Base-by-base conservation (phyloP, 2,888 invertebrate genomes). In the Strigamia crassipes region DNA sequence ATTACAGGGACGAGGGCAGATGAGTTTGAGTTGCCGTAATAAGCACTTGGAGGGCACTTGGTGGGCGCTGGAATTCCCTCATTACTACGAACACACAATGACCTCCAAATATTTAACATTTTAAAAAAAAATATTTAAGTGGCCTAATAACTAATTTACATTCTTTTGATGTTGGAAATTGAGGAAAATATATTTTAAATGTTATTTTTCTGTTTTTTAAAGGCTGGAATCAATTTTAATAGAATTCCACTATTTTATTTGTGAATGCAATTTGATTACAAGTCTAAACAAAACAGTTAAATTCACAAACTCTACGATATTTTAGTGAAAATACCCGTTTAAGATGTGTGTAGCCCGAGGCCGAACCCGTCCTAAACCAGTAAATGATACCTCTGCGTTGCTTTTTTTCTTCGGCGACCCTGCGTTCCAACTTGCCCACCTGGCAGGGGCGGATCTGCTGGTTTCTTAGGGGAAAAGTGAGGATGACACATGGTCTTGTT, bases 1-100 rank as follows among this genome's bases (percentile, higher is more conserved):
- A 56, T 56, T 56, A 56, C 56, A 56, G 56, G 56, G 56, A 56
- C 56, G 56, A 56, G 56, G 56, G 56, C 56, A 56, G 56, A 56
- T 56, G 56, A 56, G 56, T 56, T 56, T 56, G 56, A 56, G 21
- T 56, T 18, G 56, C 18, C 56, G 56, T 56, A 56, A 56, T 56
- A 56, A 56, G 56, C 56, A 18, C 18, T 56, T 56, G 56, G 56
- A 18, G 56, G 56, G 56, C 56, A 18, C 18, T 56, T 56, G 56
- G 56, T 56, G 56, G 56, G 56, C 9, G 56, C 56, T 56, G 56
- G 56, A 56, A 56, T 56, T 56, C 56, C 18, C 56, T 56, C 56
- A 18, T n/a, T 56, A 18, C 18, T n/a, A 56, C 56, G 56, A 56
- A 56, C 56, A 18, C 56, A 56, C 56, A 56, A 56, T 56, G 56